A percentile compares a stretch with the other conserved stretches of the same genome.
Evolutionary conservation across 2,888 invertebrate genomes (phyloP).

Genomic region (Icerya purchasi): DNA sequence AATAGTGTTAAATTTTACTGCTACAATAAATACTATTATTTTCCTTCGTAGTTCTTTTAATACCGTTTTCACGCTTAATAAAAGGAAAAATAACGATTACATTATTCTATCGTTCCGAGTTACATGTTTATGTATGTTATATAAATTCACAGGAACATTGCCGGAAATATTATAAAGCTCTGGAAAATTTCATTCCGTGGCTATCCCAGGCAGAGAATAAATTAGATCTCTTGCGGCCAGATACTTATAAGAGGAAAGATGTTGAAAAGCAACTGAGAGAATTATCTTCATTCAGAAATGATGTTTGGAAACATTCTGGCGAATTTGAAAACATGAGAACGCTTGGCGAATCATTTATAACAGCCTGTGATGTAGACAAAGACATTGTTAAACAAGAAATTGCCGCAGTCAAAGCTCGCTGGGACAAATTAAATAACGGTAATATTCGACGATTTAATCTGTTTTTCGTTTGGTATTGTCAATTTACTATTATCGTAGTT

Average conservation of each 20-base stretch:
- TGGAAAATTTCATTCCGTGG: slow-evolving; percentile 76
- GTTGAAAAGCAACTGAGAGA: slow-evolving; percentile 74
- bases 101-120: too few relatives aligned
- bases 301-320: slow-evolving; percentile 79
- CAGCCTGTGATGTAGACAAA: slow-evolving; percentile 74
- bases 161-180: slow-evolving; percentile 65
- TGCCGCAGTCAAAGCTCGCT: slow-evolving; percentile 57
- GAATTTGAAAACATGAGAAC: slow-evolving; percentile 77
- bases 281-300: slow-evolving; percentile 70
- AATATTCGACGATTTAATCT: slow-evolving; percentile 15
- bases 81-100: too few relatives aligned
- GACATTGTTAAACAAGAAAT: slow-evolving; percentile 68
- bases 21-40: too few relatives aligned
- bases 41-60: too few relatives aligned
- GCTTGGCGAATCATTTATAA: slow-evolving; percentile 68
- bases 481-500: too few relatives aligned
- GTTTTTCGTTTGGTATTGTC: background rate
- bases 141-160: slow-evolving; percentile 41
- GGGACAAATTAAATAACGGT: slow-evolving; percentile 79
- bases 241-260: slow-evolving; percentile 61
- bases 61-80: too few relatives aligned
- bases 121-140: background rate
- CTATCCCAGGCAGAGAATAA: slow-evolving; percentile 67
- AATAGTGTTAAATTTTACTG: too few relatives aligned
- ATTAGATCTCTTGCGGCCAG: slow-evolving; percentile 50